These are phyloP conservation scores for Choristoneura rosaceana DNA, from an alignment of 2,888 invertebrate species.

Conservation along the genomic window DNA sequence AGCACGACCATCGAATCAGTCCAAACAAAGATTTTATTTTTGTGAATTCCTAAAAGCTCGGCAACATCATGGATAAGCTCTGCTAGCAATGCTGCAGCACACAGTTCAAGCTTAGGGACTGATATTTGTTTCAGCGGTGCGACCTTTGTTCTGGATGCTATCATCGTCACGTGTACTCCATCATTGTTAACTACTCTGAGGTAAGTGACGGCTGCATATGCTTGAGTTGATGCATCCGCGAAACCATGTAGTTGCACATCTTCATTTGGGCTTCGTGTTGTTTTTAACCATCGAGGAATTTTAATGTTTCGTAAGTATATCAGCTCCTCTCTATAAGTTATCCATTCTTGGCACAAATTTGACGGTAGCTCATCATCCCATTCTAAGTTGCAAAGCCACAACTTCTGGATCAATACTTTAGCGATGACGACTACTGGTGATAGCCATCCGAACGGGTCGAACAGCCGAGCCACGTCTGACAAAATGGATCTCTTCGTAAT, in stretches of 20 bases:
- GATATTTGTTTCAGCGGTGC: conserved; percentile 17
- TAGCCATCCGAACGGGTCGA: conserved; percentile 40
- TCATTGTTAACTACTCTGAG: too few relatives aligned
- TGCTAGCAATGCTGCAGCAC: not conserved
- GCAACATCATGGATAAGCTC: not conserved
- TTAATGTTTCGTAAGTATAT: not conserved
- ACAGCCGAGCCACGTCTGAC: conserved; percentile 39
- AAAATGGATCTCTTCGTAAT: conserved; percentile 34
- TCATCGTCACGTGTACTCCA: conserved; percentile 26
- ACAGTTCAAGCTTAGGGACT: not conserved
- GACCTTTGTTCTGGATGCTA: conserved; percentile 25
- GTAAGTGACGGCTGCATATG: too few relatives aligned
- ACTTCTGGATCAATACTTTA: conserved; percentile 19
- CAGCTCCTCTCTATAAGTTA: not conserved
- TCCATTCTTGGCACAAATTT: not conserved
- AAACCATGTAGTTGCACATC: too few relatives aligned
- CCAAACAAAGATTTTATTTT: not conserved
- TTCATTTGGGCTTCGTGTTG: too few relatives aligned
- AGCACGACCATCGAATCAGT: conserved; percentile 1
- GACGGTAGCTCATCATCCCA: too few relatives aligned
- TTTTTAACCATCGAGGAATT: conserved; percentile 6
- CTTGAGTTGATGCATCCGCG: too few relatives aligned
- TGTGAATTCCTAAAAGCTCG: not conserved
- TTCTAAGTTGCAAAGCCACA: not conserved
- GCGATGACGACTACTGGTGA: conserved; percentile 33